phyloP scores from a whole-genome alignment of 2,888 invertebrate genomes.

The Pachliopta kotzebuea region DNA sequence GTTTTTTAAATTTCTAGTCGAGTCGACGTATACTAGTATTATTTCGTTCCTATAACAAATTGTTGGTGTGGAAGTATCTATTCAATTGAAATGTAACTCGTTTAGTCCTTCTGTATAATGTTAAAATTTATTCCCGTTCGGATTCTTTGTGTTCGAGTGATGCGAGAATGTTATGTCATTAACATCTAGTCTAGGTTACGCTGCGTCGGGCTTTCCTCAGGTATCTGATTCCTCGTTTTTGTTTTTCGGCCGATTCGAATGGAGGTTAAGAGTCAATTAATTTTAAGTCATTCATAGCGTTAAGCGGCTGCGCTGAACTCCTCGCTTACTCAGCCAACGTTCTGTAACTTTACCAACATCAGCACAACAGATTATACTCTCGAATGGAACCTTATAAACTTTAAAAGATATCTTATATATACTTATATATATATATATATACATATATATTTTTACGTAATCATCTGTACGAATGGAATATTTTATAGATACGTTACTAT shows the following conservation, averaged over 20 bases:
- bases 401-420: constrained; percentile 41
- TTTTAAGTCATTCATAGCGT: constrained; percentile 76
- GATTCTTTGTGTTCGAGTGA: constrained; percentile 50
- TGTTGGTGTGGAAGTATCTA: constrained; percentile 12
- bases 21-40: constrained; percentile 59
- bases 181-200: constrained; percentile 62
- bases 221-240: constrained; percentile 37
- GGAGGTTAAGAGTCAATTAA: constrained; percentile 73
- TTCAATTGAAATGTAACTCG: not conserved
- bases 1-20: constrained; percentile 69
- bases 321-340: constrained; percentile 70
- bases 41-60: constrained; percentile 60
- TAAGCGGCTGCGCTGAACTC: constrained; percentile 59
- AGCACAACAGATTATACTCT: constrained; percentile 68
- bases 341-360: constrained; percentile 48
- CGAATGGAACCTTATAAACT: constrained; percentile 42
- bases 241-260: constrained; percentile 60
- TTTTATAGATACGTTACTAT: constrained; percentile 55
- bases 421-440: constrained; percentile 37
- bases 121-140: constrained; percentile 23
- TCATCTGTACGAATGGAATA: constrained; percentile 55
- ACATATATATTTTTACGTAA: constrained; percentile 46
- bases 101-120: constrained; percentile 35
- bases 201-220: constrained; percentile 45
- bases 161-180: constrained; percentile 65